Evolutionary conservation across 1,140 invertebrate species (phyloP).

Genomic region (Argopecten irradians): DNA sequence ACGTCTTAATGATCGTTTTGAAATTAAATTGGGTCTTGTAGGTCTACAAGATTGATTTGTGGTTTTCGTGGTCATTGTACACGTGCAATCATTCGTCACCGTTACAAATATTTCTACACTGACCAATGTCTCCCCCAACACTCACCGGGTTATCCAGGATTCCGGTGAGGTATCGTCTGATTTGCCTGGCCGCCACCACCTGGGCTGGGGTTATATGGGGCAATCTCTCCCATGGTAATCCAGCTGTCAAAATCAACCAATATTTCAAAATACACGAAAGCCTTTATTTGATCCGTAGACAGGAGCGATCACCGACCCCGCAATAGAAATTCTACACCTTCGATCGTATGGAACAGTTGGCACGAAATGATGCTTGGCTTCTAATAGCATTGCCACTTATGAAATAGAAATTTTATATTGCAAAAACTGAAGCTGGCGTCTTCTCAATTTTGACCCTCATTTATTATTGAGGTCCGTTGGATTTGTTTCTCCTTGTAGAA

Average conservation of each 20-base stretch:
- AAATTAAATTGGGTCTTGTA: too few species aligned
- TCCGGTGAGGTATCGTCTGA: constrained; percentile 61
- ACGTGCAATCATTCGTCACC: too few species aligned
- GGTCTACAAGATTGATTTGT: too few species aligned
- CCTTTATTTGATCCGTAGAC: not conserved
- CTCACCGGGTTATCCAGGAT: constrained; percentile 53
- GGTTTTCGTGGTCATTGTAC: too few species aligned
- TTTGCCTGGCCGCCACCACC: constrained; percentile 54
- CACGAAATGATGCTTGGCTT: not conserved
- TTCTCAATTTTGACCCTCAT: constrained; percentile 21
- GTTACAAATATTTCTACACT: too few species aligned
- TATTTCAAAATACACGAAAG: constrained; percentile 6
- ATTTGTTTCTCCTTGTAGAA: not conserved
- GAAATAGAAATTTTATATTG: not conserved
- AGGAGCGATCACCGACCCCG: not conserved
- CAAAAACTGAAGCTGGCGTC: not conserved
- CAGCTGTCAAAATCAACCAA: constrained; percentile 37
- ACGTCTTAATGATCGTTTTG: too few species aligned
- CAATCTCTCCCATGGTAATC: constrained; percentile 54
- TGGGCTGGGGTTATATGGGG: constrained; percentile 61
- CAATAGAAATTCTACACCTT: not conserved
- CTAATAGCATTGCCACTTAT: not conserved
- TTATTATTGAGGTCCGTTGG: not conserved
- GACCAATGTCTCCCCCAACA: too few species aligned
- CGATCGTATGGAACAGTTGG: not conserved